Base-by-base conservation (phyloP, 2,797 vertebrate genomes). In the Podarcis siculus region DNA sequence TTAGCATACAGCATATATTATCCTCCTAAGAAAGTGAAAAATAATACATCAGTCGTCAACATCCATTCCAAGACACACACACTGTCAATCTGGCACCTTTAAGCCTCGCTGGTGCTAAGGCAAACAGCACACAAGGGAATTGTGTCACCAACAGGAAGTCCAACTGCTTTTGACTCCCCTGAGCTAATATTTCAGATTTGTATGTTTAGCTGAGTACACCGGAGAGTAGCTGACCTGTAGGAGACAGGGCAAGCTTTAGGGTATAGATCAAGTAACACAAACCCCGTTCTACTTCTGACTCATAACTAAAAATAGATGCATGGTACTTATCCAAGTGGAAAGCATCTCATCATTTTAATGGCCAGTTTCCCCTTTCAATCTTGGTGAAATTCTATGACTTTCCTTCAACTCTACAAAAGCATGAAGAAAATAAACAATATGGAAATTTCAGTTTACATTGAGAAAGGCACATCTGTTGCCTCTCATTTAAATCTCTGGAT, bases 101-200 rank as follows among this genome's bases (percentile, higher is more conserved):
- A 79, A 86, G n/a, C 13, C 8, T 23, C 10, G 58, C 13, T 3
- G 2, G 8, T 64, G 49, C 35, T 75, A 82, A 19, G 21, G 35
- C 19, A 82, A 73, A 82, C 37, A 58, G 49, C 42, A 71, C 35
- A 78, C 45, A 88, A 71, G 75, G 42, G 73, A 88, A 77, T 49
- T 9, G 12, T 67, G 45, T 73, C 64, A 77, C 64, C 4, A 73
- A 3, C 78, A 73, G 10, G 25, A 58, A 55, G 45, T 27, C 32
- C 23, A 49, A 45, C 27, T 42, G 39, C n/a, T 78, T 87, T 67
- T 87, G 42, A 55, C 8, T 39, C 55, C 25, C 64, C 27, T 6
- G 23, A 61, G 27, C 19, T 55, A 69, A 83, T 78, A 27, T 69
- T n/a, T 69, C 32, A 37, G n/a, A n/a, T 78, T 35, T 79, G 32